phyloP scores from a whole-genome alignment of 2,797 vertebrate species.

The Adelosebastes latens region DNA sequence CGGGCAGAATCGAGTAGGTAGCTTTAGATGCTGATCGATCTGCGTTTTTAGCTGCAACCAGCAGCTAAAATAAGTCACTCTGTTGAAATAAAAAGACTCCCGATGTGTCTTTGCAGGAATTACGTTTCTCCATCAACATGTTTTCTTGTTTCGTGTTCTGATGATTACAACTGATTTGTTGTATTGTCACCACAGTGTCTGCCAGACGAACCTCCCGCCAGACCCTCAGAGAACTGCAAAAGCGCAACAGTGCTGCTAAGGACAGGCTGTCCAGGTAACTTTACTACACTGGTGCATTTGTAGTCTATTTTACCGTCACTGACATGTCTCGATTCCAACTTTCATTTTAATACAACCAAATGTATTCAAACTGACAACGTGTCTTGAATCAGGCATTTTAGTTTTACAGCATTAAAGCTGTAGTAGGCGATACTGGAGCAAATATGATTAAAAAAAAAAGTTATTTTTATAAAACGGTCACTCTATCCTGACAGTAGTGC shows the following conservation, averaged over 20 bases:
- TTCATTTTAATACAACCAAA: background rate
- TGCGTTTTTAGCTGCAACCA: background rate
- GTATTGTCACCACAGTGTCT: conserved; percentile 66
- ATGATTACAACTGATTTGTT: background rate
- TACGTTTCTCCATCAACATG: background rate
- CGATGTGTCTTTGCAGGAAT: background rate
- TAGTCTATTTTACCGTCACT: background rate
- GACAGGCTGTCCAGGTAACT: conserved; percentile 87
- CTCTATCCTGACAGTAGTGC: too few relatives aligned
- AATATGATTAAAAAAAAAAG: too few relatives aligned
- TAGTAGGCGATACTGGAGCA: too few relatives aligned
- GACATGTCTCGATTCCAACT: background rate
- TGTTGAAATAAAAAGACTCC: background rate
- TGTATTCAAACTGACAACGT: background rate
- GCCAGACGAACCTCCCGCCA: conserved; percentile 67
- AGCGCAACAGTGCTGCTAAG: conserved; percentile 43
- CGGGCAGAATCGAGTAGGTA: conserved; percentile 77
- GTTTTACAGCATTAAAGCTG: background rate
- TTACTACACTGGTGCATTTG: background rate
- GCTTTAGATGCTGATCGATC: background rate
- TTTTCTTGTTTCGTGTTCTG: background rate
- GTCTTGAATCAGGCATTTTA: background rate
- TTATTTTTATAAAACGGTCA: too few relatives aligned
- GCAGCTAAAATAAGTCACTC: background rate
- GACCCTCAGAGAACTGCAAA: conserved; percentile 79